Base-by-base conservation (phyloP, 1,140 invertebrate species). In the Hylaeus volcanicus region DNA sequence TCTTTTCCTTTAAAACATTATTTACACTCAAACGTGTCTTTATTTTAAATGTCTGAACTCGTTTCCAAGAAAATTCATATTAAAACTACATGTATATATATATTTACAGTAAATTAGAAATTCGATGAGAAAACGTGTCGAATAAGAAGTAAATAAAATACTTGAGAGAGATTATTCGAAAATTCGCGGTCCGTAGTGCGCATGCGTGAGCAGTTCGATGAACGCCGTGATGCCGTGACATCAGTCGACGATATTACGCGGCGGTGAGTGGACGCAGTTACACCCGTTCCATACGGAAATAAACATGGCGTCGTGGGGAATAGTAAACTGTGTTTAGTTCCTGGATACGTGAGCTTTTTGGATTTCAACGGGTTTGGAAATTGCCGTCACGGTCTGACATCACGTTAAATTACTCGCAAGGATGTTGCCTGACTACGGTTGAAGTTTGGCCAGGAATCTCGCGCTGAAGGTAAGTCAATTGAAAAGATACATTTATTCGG, bases 231-330 rank as follows among this genome's bases (percentile, higher is more conserved):
- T 12, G 77, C 8, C 70, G 77, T 79, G 48, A 65, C n/a, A 3
- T 0, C 55, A 72, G 69, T 12, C 75, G 0, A 11, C 1, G 2
- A 2, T 15, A 8, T 74, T 6, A 3, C 0, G 41, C n/a, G 5
- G n/a, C 8, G 5, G 45, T 51, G 8, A 45, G 70, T 72, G 69
- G 51, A 60, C 26, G 14, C 43, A 78, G n/a, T 72, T 48, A 43
- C 48, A n/a, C 58, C 45, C 68, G 48, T 72, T 12, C 39, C 15
- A 5, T 58, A 8, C 4, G 41, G 4, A 15, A 81, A 77, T 64
- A 43, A 79, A 82, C 39, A 82, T 82, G 80, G 80, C 80, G 80
- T 26, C 41, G 8, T 4, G 39, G 9, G n/a, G 26, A 64, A 26
- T 2, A 6, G 12, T 64, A 58, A 69, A 45, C 12, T 63, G 51